These are phyloP conservation scores for Drosophila mulleri DNA, from an alignment of 2,888 invertebrate species.

Conservation along the genomic window DNA sequence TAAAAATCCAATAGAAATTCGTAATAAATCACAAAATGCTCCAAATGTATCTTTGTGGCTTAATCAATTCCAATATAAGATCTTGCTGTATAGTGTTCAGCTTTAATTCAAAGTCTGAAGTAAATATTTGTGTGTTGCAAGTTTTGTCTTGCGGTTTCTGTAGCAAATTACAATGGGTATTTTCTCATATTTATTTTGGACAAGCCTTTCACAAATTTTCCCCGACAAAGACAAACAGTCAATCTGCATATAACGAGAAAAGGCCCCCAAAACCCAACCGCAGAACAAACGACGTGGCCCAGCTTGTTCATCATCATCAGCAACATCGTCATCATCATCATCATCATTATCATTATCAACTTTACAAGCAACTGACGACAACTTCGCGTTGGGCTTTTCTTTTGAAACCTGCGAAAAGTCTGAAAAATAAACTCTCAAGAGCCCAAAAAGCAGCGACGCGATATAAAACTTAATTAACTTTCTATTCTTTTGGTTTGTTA, in stretches of 20 bases:
- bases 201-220: constrained; percentile 72
- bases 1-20: not conserved
- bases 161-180: constrained; percentile 64
- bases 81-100: constrained; percentile 25
- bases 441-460: constrained; percentile 39
- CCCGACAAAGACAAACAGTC: constrained; percentile 29
- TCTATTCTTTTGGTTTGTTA: constrained; percentile 63
- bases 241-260: constrained; percentile 56
- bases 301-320: constrained; percentile 45
- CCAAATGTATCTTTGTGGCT: not conserved
- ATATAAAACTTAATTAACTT: constrained; percentile 75
- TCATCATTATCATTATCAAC: constrained; percentile 23
- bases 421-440: constrained; percentile 47
- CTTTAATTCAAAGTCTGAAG: constrained; percentile 21
- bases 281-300: constrained; percentile 53
- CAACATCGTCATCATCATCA: constrained; percentile 27
- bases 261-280: constrained; percentile 55
- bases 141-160: constrained; percentile 55
- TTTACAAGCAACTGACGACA: constrained; percentile 38
- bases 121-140: constrained; percentile 22
- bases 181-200: constrained; percentile 73
- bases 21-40: not conserved
- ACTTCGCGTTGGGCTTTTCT: constrained; percentile 69
- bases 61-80: not conserved
- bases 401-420: constrained; percentile 52